A percentile compares a stretch with the other conserved stretches of the same genome.
Evolutionary conservation across 2,797 vertebrate species (phyloP).

Genomic region (Thamnophis elegans): DNA sequence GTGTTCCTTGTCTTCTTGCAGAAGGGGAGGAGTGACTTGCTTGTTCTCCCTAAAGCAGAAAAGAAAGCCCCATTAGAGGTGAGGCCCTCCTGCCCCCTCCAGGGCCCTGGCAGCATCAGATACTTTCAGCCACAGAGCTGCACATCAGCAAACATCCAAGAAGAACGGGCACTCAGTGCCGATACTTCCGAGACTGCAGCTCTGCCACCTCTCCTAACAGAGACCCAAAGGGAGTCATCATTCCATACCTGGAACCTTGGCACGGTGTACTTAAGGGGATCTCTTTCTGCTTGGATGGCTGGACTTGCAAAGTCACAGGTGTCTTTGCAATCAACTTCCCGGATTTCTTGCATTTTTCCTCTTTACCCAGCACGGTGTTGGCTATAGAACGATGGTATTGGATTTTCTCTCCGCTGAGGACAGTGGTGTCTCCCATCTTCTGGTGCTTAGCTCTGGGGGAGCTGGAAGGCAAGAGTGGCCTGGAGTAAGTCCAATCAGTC

Average conservation of each 20-base stretch:
- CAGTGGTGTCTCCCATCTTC: constrained; percentile 30
- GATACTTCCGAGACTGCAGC: neutral
- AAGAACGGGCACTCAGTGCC: neutral
- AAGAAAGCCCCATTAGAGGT: neutral
- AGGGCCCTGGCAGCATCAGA: neutral
- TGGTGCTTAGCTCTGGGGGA: constrained; percentile 69
- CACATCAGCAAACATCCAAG: too few species aligned
- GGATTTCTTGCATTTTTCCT: constrained; percentile 50
- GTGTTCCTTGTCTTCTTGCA: constrained; percentile 65
- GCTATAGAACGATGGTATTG: constrained; percentile 66
- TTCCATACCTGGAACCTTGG: constrained; percentile 67
- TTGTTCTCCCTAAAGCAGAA: constrained; percentile 54
- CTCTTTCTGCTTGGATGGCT: constrained; percentile 30
- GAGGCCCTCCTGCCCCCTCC: neutral
- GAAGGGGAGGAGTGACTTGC: constrained; percentile 40
- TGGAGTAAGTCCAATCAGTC: constrained; percentile 70
- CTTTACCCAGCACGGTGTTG: constrained; percentile 63
- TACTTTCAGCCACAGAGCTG: neutral
- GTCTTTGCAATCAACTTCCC: constrained; percentile 59
- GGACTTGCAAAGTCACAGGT: constrained; percentile 50
- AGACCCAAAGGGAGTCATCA: constrained; percentile 21
- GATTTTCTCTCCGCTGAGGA: constrained; percentile 39
- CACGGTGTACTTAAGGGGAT: constrained; percentile 26
- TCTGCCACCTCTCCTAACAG: neutral
- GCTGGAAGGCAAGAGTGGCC: constrained; percentile 59